Evolutionary conservation across 2,888 invertebrate species (phyloP).

Genomic region (Melinaea menophilus): DNA sequence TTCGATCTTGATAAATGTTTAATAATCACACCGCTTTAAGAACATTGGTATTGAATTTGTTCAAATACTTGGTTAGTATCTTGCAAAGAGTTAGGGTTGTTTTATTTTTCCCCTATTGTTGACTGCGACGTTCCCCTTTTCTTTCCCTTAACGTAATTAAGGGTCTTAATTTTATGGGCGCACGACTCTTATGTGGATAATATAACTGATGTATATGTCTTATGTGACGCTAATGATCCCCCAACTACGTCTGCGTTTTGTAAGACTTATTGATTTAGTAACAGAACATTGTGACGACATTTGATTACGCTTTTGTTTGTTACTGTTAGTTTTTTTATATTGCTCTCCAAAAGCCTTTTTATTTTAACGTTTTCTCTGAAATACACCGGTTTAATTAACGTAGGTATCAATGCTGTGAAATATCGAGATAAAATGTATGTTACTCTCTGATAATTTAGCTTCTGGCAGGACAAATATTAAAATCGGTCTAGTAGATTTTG

Average conservation of each 20-base stretch:
- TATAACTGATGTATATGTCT: constrained; percentile 13
- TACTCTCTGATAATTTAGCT: too few relatives aligned
- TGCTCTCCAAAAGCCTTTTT: too few relatives aligned
- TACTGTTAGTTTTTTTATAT: too few relatives aligned
- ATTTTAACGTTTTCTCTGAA: too few relatives aligned
- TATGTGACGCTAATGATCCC: constrained; percentile 20
- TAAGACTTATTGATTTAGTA: constrained; percentile 25
- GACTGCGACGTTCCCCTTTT: constrained; percentile 26
- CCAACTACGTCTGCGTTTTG: constrained; percentile 38
- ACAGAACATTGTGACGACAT: background rate
- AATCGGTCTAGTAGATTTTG: too few relatives aligned
- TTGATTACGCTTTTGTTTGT: background rate
- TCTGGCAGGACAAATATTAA: too few relatives aligned
- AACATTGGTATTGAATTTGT: too few relatives aligned
- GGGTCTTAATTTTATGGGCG: constrained; percentile 33
- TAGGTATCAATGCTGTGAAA: too few relatives aligned
- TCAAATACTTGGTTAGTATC: constrained; percentile 8
- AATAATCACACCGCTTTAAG: too few relatives aligned
- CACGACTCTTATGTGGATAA: constrained; percentile 32
- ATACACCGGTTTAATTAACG: too few relatives aligned
- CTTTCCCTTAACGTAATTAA: constrained; percentile 32
- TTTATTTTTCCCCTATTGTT: constrained; percentile 24
- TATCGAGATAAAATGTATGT: too few relatives aligned
- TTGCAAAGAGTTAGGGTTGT: constrained; percentile 13
- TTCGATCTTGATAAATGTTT: too few relatives aligned